phyloP scores from a whole-genome alignment of 2,113 vertebrate genomes.

The Nesoenas mayeri region DNA sequence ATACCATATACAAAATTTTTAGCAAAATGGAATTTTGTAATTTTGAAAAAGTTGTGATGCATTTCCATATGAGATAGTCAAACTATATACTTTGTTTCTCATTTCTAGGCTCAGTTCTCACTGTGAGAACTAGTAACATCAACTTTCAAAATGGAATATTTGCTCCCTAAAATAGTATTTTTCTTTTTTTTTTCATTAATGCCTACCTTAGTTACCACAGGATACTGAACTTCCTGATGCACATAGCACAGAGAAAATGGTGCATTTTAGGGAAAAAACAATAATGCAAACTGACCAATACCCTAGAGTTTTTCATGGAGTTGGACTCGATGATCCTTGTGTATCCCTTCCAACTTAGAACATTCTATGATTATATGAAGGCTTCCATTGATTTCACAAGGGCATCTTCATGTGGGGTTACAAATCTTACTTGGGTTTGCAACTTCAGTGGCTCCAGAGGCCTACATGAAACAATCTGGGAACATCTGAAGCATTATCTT shows the following conservation, averaged over 20 bases:
- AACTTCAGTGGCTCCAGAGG: neutral
- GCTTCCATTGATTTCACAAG: neutral
- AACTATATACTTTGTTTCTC: neutral
- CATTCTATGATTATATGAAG: neutral
- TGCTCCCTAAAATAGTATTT: neutral
- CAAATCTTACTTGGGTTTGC: neutral
- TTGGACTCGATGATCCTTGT: no score
- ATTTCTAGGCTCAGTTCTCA: neutral
- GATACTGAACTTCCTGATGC: neutral
- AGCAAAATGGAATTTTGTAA: neutral
- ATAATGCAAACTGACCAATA: neutral
- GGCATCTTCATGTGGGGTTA: neutral
- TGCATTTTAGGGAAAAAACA: neutral
- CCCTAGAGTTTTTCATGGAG: neutral
- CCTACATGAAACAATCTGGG: neutral
- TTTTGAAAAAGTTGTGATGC: neutral
- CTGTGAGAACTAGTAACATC: neutral
- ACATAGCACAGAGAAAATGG: neutral
- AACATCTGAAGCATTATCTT: neutral
- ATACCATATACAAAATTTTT: conserved; percentile 25
- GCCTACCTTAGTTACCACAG: neutral
- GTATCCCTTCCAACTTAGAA: no score
- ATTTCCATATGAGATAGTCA: neutral
- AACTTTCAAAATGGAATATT: neutral
- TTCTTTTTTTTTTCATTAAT: neutral